Evolutionary conservation across 2,888 invertebrate species (phyloP).

Genomic region (Acronicta alni): DNA sequence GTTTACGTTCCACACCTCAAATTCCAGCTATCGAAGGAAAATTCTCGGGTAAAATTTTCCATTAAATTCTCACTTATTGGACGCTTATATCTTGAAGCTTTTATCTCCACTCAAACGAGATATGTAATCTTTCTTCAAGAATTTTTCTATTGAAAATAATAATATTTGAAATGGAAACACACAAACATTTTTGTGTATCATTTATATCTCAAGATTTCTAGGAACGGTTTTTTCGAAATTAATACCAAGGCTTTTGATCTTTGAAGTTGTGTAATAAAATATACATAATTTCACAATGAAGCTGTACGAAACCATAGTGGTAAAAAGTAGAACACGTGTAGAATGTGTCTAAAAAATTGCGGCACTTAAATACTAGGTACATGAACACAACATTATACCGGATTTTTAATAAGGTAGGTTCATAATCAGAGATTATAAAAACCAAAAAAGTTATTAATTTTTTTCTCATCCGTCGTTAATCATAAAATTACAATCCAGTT

Average conservation of each 20-base stretch:
- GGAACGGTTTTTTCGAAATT: neutral
- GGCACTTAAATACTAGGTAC: neutral
- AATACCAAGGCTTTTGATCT: neutral
- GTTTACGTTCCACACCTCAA: too few relatives aligned
- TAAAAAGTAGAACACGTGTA: neutral
- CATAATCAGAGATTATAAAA: slow-evolving; percentile 5
- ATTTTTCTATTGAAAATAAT: neutral
- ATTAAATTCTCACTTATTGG: neutral
- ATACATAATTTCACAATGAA: neutral
- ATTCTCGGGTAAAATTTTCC: neutral
- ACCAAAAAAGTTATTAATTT: neutral
- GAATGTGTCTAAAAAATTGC: neutral
- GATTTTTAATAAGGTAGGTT: slow-evolving; percentile 9
- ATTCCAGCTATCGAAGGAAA: too few relatives aligned
- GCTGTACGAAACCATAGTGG: neutral
- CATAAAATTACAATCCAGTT: slow-evolving; percentile 7
- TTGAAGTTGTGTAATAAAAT: neutral
- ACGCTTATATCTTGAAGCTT: neutral
- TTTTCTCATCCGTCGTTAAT: slow-evolving; percentile 4
- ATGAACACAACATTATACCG: neutral
- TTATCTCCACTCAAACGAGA: neutral
- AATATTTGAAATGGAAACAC: neutral
- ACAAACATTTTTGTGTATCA: neutral
- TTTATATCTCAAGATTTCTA: too few relatives aligned
- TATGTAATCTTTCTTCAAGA: neutral